A percentile compares a stretch with the other conserved stretches of the same genome.
These are phyloP conservation scores for Hafferia zeledoni DNA, from an alignment of 2,797 vertebrate species.

Conservation along the genomic window DNA sequence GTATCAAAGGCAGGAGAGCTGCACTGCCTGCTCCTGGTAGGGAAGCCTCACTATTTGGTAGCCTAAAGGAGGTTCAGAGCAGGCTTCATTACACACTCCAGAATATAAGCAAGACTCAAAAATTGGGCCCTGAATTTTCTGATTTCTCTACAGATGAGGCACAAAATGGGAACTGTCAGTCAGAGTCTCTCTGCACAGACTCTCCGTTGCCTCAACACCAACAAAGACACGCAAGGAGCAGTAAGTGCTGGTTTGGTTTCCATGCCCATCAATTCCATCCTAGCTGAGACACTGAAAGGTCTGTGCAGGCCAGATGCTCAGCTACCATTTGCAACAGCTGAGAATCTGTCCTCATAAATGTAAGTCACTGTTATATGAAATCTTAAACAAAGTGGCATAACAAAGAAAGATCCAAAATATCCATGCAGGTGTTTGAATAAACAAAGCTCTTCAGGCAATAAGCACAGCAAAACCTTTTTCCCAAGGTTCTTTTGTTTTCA, in stretches of 20 bases:
- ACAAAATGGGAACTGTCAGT: not conserved
- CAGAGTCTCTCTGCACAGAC: not conserved
- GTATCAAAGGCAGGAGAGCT: not conserved
- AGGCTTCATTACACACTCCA: not conserved
- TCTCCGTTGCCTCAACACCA: not conserved
- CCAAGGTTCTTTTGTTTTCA: not conserved
- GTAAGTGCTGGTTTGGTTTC: not conserved
- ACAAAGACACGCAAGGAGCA: not conserved
- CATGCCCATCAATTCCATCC: not conserved
- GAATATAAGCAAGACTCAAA: not conserved
- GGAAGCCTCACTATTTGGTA: not conserved
- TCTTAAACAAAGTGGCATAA: not conserved
- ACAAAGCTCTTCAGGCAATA: constrained; percentile 17
- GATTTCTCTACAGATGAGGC: not conserved
- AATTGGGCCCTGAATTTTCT: not conserved
- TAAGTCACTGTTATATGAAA: not conserved
- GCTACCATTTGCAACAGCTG: not conserved
- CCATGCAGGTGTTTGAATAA: constrained; percentile 15
- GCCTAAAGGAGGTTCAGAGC: not conserved
- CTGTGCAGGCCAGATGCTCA: not conserved
- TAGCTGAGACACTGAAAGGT: not conserved
- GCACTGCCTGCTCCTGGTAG: not conserved
- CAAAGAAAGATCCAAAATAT: not conserved
- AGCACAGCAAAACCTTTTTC: constrained; percentile 26
- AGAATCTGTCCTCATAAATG: not conserved